Evolutionary conservation across 1,140 invertebrate genomes (phyloP).

Genomic region (Scaptomyza pallida): DNA sequence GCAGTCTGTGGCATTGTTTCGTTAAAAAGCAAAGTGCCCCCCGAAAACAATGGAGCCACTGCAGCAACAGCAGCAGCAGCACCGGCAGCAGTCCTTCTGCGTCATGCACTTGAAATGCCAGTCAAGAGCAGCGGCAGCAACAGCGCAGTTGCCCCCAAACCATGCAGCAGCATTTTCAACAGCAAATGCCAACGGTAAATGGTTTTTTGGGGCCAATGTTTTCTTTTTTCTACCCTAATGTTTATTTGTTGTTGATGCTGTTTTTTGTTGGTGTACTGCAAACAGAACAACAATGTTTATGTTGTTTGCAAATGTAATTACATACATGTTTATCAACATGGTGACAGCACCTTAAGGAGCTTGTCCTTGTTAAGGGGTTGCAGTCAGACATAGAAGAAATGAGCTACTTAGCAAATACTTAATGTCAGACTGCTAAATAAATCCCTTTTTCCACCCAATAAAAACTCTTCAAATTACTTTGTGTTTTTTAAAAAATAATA

Average conservation of each 20-base stretch:
- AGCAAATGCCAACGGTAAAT: slow-evolving; percentile 6
- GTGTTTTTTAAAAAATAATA: background rate
- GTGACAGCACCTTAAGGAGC: background rate
- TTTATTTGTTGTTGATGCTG: slow-evolving; percentile 42
- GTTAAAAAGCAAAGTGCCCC: slow-evolving; percentile 28
- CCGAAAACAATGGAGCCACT: slow-evolving; percentile 37
- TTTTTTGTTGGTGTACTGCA: slow-evolving; percentile 39
- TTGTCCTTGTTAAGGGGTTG: background rate
- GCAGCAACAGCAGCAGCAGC: slow-evolving; percentile 29
- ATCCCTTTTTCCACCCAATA: too few species aligned
- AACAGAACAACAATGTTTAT: slow-evolving; percentile 46
- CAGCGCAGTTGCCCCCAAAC: slow-evolving; percentile 28
- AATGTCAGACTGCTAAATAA: too few species aligned
- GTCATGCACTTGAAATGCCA: slow-evolving; percentile 75
- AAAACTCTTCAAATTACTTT: slow-evolving; percentile 5
- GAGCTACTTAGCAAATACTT: background rate
- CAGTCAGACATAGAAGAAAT: background rate
- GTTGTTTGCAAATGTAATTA: slow-evolving; percentile 70
- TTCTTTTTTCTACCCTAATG: slow-evolving; percentile 9
- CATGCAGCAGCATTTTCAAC: slow-evolving; percentile 26
- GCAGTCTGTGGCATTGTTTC: slow-evolving; percentile 69
- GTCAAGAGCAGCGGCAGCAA: slow-evolving; percentile 65
- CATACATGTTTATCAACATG: slow-evolving; percentile 49
- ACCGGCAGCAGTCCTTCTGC: slow-evolving; percentile 28
- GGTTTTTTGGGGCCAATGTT: slow-evolving; percentile 30